Evolutionary conservation across 2,113 vertebrate genomes (phyloP).

Genomic region (Trichechus manatus): DNA sequence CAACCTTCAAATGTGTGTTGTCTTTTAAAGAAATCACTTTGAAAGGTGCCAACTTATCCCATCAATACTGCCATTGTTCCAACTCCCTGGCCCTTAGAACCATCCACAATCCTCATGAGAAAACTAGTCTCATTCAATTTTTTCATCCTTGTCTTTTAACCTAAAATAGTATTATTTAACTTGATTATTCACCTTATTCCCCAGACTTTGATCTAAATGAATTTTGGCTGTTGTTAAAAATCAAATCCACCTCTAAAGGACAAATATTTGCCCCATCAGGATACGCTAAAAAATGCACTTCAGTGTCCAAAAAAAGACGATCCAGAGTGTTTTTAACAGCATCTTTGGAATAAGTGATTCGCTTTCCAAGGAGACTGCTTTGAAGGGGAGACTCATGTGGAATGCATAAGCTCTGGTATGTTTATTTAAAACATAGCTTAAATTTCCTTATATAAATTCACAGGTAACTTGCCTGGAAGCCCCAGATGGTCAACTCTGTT

Average conservation of each 20-base stretch:
- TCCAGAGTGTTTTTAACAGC: slow-evolving; percentile 64
- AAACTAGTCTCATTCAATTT: slow-evolving; percentile 39
- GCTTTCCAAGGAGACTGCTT: slow-evolving; percentile 70
- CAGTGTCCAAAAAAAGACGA: slow-evolving; percentile 67
- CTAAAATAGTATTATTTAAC: slow-evolving; percentile 56
- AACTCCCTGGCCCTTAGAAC: neutral
- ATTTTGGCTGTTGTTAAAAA: slow-evolving; percentile 76
- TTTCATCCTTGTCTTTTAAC: slow-evolving; percentile 34
- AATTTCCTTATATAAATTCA: slow-evolving; percentile 64
- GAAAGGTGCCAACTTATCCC: neutral
- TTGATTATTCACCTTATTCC: slow-evolving; percentile 42
- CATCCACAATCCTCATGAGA: neutral
- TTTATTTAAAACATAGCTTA: slow-evolving; percentile 83
- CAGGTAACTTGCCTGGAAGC: slow-evolving; percentile 41
- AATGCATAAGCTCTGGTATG: slow-evolving; percentile 70
- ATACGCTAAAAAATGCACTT: slow-evolving; percentile 60
- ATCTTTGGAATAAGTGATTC: slow-evolving; percentile 70
- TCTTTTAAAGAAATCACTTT: slow-evolving; percentile 52
- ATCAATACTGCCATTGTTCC: neutral
- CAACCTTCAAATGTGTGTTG: neutral
- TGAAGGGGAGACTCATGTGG: slow-evolving; percentile 75
- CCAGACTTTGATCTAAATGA: slow-evolving; percentile 75
- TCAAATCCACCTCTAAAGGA: slow-evolving; percentile 69
- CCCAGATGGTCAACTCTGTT: slow-evolving; percentile 23
- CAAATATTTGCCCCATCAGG: slow-evolving; percentile 71